Conservation (phyloP, 2,888 invertebrate genomes). For the Iselma pallidipennis region DNA sequence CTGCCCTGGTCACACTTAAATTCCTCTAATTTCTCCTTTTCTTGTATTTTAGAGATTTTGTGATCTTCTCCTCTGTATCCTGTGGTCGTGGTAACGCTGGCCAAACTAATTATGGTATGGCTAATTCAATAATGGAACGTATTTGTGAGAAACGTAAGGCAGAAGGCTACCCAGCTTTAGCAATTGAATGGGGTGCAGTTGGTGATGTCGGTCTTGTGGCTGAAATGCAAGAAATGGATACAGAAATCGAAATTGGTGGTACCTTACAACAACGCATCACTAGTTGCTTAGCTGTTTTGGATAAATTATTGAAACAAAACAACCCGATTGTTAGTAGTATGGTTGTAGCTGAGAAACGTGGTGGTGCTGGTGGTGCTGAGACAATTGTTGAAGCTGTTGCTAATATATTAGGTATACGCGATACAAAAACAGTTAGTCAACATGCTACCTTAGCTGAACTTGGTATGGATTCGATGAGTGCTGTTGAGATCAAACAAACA, state of each 20-base stretch:
- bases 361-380: constrained; percentile 58
- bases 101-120: constrained; percentile 87
- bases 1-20: too few relatives aligned
- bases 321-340: constrained; percentile 69
- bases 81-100: constrained; percentile 93
- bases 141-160: constrained; percentile 75
- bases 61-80: constrained; percentile 88
- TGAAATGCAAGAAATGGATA: constrained; percentile 55
- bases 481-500: constrained; percentile 92
- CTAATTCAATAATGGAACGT: constrained; percentile 87
- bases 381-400: constrained; percentile 71
- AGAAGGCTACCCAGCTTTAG: constrained; percentile 76
- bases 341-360: constrained; percentile 75
- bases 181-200: constrained; percentile 92
- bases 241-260: constrained; percentile 57
- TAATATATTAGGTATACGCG: constrained; percentile 61
- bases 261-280: constrained; percentile 68
- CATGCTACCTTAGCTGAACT: constrained; percentile 82
- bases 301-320: constrained; percentile 69
- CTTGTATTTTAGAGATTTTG: constrained; percentile 65
- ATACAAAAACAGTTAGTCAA: constrained; percentile 70
- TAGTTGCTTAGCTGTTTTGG: constrained; percentile 64
- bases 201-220: constrained; percentile 77
- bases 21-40: background rate
- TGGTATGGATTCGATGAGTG: constrained; percentile 97